Conservation (phyloP, 1,140 invertebrate species). For the Drosophila malerkotliana region DNA sequence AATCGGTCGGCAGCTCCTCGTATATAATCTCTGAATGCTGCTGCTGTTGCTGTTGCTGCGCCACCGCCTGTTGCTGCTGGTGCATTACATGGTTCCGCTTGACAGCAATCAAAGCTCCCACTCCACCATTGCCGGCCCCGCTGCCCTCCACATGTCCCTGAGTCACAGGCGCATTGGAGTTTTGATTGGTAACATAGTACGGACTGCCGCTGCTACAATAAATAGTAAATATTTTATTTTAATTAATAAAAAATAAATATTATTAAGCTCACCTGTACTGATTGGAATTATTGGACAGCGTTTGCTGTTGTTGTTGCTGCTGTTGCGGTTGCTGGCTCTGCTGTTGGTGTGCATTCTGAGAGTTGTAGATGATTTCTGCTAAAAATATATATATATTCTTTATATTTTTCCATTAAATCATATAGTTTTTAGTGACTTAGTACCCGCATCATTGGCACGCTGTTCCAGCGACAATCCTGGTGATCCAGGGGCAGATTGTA, state of each 20-base stretch:
- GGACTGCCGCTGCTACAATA: conserved; percentile 60
- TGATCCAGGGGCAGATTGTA: conserved; percentile 83
- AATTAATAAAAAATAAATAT: background rate
- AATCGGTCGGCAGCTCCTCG: conserved; percentile 79
- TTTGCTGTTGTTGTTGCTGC: conserved; percentile 55
- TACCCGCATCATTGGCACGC: conserved; percentile 72
- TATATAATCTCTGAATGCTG: conserved; percentile 80
- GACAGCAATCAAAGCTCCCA: conserved; percentile 76
- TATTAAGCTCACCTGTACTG: conserved; percentile 68
- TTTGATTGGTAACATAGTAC: conserved; percentile 82
- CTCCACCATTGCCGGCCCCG: conserved; percentile 47
- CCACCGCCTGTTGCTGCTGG: conserved; percentile 62
- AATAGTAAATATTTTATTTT: background rate
- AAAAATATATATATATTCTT: background rate
- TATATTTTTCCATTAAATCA: background rate
- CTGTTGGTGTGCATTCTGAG: conserved; percentile 79
- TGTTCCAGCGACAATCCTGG: conserved; percentile 80
- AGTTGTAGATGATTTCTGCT: conserved; percentile 80
- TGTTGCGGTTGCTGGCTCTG: conserved; percentile 51
- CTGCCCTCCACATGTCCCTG: conserved; percentile 60
- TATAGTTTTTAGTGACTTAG: background rate
- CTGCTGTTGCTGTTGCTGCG: conserved; percentile 61
- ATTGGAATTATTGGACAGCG: conserved; percentile 78
- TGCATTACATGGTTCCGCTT: conserved; percentile 79
- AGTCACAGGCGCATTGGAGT: conserved; percentile 47